phyloP scores from a whole-genome alignment of 2,797 vertebrate species.

The Gobio occitaniae region DNA sequence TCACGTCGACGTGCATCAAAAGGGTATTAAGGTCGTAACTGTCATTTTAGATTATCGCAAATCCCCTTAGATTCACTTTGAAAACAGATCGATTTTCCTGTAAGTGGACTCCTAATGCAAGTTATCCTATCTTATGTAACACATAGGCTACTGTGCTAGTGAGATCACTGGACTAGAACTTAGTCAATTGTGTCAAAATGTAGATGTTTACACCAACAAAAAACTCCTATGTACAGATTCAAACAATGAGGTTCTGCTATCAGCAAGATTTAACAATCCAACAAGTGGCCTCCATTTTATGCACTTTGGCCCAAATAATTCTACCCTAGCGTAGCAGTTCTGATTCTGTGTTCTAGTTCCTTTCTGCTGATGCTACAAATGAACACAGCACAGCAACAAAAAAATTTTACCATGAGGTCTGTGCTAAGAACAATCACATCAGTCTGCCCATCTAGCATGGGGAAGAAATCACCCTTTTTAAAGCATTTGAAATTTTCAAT shows the following conservation, averaged over 20 bases:
- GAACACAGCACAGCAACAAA: conserved; percentile 50
- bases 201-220: conserved; percentile 11
- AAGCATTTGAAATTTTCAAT: conserved; percentile 16
- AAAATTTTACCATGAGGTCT: conserved; percentile 16
- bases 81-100: conserved; percentile 54
- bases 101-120: conserved; percentile 15
- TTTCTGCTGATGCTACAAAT: conserved; percentile 60
- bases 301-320: conserved; percentile 61
- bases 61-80: conserved; percentile 57
- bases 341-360: conserved; percentile 60
- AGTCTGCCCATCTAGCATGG: conserved; percentile 34
- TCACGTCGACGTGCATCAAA: conserved; percentile 24
- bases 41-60: conserved; percentile 51
- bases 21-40: conserved; percentile 47
- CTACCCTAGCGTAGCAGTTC: conserved; percentile 56
- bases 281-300: conserved; percentile 45
- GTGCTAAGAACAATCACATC: conserved; percentile 32
- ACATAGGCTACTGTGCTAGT: conserved; percentile 34
- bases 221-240: conserved; percentile 33
- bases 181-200: conserved; percentile 39
- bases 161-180: conserved; percentile 32
- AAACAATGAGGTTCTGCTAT: conserved; percentile 41
- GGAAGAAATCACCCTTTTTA: background rate
- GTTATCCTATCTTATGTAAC: conserved; percentile 52
- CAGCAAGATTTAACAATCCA: conserved; percentile 46